Base-by-base conservation (phyloP, 2,113 vertebrate species). In the Pavo muticus region DNA sequence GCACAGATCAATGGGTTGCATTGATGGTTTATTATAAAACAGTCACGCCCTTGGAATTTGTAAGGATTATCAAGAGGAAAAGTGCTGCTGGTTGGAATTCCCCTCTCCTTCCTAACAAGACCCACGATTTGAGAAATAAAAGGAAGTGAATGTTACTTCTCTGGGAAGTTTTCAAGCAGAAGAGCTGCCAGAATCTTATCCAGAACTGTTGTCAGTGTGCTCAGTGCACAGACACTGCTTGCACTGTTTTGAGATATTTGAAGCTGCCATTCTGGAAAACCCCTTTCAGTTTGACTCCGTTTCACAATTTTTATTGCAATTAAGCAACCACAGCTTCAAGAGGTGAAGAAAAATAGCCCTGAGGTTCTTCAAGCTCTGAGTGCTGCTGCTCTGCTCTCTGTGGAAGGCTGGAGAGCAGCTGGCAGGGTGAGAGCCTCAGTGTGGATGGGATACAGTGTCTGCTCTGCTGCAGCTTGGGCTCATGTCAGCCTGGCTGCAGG, bases 141-240 rank as follows among this genome's bases (percentile, higher is more conserved):
- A 52, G 97, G 93, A 96, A 96, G 71, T 69, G 57, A 78, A 52
- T 76, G 48, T 93, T 67, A 45, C 84, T 94, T 81, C 93, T 88
- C 4, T 5, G 90, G 84, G 87, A 87, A 96, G 35, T 70, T 59
- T 50, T 84, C 20, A 45, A 90, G 88, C 86, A 74, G 91, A 94
- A 93, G 74, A 86, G 79, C 81, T 91, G 67, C 42, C 57, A 84
- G 85, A 78, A 75, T 19, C 69, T n/a, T 4, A 75, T 50, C 40
- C n/a, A 29, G 16, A 52, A 2, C 18, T 8, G 19, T 10, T 68
- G 64, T 47, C 14, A 19, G 0, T 3, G 6, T 63, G 27, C 69
- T 75, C 27, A 87, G 85, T 57, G 52, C 63, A 14, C 4, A 44
- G 91, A n/a, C 44, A 10, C 18, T 6, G 12, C 69, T 79, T 79